Percentiles rank a stretch among this genome's conserved stretches.
Evolutionary conservation across 2,888 invertebrate genomes (phyloP).

Genomic region (Herminia tarsipennalis): DNA sequence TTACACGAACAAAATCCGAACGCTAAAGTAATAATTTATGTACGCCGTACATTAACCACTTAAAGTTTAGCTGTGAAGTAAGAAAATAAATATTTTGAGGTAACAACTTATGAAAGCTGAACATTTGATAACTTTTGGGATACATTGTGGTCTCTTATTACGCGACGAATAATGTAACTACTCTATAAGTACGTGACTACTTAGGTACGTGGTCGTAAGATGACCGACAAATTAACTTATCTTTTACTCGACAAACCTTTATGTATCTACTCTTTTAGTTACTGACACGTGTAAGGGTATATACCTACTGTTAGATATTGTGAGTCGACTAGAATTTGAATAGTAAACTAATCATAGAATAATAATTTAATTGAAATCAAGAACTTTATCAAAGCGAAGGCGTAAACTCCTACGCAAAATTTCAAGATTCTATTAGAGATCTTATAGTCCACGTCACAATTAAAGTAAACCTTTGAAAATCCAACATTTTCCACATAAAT

Average conservation of each 20-base stretch:
- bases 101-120: slow-evolving; percentile 38
- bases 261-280: too few relatives aligned
- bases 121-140: slow-evolving; percentile 41
- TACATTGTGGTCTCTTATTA: slow-evolving; percentile 52
- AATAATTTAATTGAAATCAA: too few relatives aligned
- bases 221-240: slow-evolving; percentile 18
- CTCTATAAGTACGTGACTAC: slow-evolving; percentile 49
- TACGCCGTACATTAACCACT: slow-evolving; percentile 32
- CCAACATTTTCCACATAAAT: too few relatives aligned
- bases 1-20: slow-evolving; percentile 22
- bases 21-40: slow-evolving; percentile 31
- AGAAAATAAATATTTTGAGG: slow-evolving; percentile 32
- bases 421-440: too few relatives aligned
- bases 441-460: too few relatives aligned
- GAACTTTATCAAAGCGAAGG: too few relatives aligned
- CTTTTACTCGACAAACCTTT: slow-evolving; percentile 19
- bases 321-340: too few relatives aligned
- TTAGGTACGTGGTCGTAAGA: slow-evolving; percentile 12
- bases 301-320: too few relatives aligned
- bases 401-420: too few relatives aligned
- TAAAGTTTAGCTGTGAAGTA: slow-evolving; percentile 31
- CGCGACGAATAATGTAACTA: slow-evolving; percentile 36
- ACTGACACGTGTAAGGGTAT: too few relatives aligned
- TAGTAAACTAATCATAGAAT: too few relatives aligned
- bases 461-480: too few relatives aligned